Base-by-base conservation (phyloP, 1,140 invertebrate species). In the Ruditapes philippinarum region DNA sequence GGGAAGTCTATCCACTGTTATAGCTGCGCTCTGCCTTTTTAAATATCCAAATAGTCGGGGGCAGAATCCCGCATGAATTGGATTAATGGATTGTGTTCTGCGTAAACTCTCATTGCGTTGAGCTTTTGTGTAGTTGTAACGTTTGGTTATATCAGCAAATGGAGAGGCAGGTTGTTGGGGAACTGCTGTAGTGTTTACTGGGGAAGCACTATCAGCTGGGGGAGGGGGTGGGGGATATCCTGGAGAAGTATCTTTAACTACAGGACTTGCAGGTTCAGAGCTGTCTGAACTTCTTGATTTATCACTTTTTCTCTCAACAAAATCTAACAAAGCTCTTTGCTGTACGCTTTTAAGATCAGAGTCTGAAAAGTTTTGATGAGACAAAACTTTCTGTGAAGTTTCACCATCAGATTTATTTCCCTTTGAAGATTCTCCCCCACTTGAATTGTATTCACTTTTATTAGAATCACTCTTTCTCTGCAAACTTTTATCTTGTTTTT, bases 281-380 rank as follows among this genome's bases (percentile, higher is more conserved):
- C 81, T 83, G n/a, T 88, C 85, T 22, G 85, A 88, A 70, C 85
- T 65, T 12, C 70, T 42, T 33, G 73, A 65, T 78, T 78, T 91
- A 93, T 89, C 89, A n/a, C 94, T 95, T 91, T 98, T 98, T 49
- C 98, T 96, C 92, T 98, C 98, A 95, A 98, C 98, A 90, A 98
- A 98, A 0, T 98, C 98, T 36, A 98, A 95, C 1, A 98, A 95
- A 0, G 98, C 98, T 93, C 98, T 98, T 95, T 98, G 98, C 42
- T 93, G 92, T n/a, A 98, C 97, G 0, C 97, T 98, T 95, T 98
- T 98, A 0, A 98, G 94, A 0, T 98, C 97, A 3, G 97, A 94
- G 94, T 98, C 98, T 0, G 85, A 88, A 5, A 65, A 36, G 38
- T 88, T 57, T 28, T 88, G 85, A 68, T 62, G 62, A n/a, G 62